These are phyloP conservation scores for Plumapathes pennacea DNA, from an alignment of 92 coral and sea anemone species.

Conservation along the genomic window DNA sequence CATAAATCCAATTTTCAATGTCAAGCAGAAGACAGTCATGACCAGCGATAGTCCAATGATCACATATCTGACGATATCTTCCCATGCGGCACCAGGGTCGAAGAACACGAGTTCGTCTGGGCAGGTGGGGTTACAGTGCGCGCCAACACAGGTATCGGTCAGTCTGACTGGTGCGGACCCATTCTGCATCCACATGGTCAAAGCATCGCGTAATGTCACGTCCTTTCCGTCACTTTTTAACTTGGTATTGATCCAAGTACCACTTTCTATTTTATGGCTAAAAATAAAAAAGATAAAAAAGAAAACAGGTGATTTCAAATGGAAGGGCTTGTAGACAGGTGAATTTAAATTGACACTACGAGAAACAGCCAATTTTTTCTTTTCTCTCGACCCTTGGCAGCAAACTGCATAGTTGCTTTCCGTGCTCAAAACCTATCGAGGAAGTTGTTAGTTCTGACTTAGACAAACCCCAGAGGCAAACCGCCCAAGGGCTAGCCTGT, in stretches of 20 bases:
- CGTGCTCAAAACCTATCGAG: too few relatives aligned
- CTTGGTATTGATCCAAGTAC: slow-evolving; percentile 36
- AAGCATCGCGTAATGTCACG: slow-evolving; percentile 25
- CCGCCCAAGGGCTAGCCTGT: too few relatives aligned
- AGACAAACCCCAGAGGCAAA: too few relatives aligned
- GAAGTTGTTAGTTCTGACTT: too few relatives aligned
- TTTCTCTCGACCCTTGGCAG: too few relatives aligned
- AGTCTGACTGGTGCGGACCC: slow-evolving; percentile 1
- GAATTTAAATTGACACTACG: too few relatives aligned
- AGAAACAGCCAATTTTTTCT: too few relatives aligned
- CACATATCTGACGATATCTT: background rate
- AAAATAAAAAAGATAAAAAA: too few relatives aligned
- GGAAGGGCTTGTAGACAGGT: too few relatives aligned
- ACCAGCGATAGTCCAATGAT: slow-evolving; percentile 29
- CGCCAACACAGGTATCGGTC: slow-evolving; percentile 51
- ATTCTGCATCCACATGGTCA: slow-evolving; percentile 29
- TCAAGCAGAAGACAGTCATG: slow-evolving; percentile 36
- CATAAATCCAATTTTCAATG: slow-evolving; percentile 34
- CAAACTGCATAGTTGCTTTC: too few relatives aligned
- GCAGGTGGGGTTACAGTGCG: slow-evolving; percentile 64
- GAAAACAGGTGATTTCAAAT: too few relatives aligned
- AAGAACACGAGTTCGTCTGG: slow-evolving; percentile 55
- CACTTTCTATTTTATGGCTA: slow-evolving; percentile 48
- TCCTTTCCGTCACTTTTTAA: slow-evolving; percentile 1
- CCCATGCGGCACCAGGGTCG: slow-evolving; percentile 38